phyloP scores from a whole-genome alignment of 2,888 invertebrate species.

The Marronus borbonicus region DNA sequence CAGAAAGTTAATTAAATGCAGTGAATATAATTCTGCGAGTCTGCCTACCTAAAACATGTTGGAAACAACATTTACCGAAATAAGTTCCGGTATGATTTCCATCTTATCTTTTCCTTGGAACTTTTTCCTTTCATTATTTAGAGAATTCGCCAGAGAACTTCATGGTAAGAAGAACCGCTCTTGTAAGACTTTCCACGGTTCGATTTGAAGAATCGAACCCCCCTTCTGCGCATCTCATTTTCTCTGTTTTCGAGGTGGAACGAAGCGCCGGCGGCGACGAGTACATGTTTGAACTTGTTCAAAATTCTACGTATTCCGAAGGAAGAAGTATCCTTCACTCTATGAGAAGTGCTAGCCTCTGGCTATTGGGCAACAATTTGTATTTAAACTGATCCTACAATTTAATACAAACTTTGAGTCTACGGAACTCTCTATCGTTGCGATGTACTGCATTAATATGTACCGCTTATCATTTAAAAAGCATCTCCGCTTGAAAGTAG shows the following conservation, averaged over 20 bases:
- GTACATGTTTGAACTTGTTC: slow-evolving; percentile 20
- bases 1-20: too few relatives aligned
- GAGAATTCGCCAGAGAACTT: not conserved
- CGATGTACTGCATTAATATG: too few relatives aligned
- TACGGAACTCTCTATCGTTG: too few relatives aligned
- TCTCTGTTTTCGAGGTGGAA: not conserved
- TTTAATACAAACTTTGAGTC: too few relatives aligned
- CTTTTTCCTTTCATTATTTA: not conserved
- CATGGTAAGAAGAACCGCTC: not conserved
- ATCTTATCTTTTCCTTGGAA: not conserved
- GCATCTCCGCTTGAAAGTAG: too few relatives aligned
- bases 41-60: too few relatives aligned
- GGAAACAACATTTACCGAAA: too few relatives aligned
- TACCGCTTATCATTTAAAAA: too few relatives aligned
- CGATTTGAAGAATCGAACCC: slow-evolving; percentile 1
- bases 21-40: too few relatives aligned
- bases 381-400: not conserved
- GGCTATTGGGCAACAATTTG: slow-evolving; percentile 5
- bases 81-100: too few relatives aligned
- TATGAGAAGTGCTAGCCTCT: not conserved
- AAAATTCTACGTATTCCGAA: slow-evolving; percentile 12
- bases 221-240: slow-evolving; percentile 1
- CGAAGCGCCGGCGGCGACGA: slow-evolving; percentile 4
- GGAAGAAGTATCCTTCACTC: not conserved
- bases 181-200: not conserved